Base-by-base conservation (phyloP, 2,797 vertebrate species). In the Spheniscus humboldti region DNA sequence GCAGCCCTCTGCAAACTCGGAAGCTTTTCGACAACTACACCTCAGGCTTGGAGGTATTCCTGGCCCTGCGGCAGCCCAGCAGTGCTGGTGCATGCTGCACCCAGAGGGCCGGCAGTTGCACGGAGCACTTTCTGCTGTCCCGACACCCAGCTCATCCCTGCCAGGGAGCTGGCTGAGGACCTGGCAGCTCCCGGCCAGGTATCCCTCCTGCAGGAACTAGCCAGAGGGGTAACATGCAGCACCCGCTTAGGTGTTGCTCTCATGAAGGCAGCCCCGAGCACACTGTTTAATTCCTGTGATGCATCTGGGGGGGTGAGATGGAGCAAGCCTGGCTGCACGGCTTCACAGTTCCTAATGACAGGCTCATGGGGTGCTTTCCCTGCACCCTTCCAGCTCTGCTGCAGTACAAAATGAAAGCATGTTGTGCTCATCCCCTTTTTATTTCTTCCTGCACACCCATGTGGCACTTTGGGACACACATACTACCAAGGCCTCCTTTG, bases 271-370 rank as follows among this genome's bases (percentile, higher is more conserved):
- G 35, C 35, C 52, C 53, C 45, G 63, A 31, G 20, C 25, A 30
- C 0, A 0, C 48, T 9, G 8, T 31, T 35, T 28, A 31, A 41
- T 59, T 80, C 56, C 33, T 10, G 11, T 11, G 9, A 16, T 1
- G 2, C 47, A 37, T 7, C 23, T 27, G 28, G 20, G 5, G 30
- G 15, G 15, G 0, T 0, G 2, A 77, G 55, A 28, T 0, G 0
- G 15, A 63, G 33, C 0, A 2, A 82, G 62, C 39, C 27, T 57
- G 55, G 55, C 55, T 57, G 55, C n/a, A 35, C 25, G n/a, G 23
- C 57, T 59, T 35, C n/a, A 35, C 56, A n/a, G 56, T 59, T 59
- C 57, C 57, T 35, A 35, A 35, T 8, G 57, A 25, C 57, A 24
- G 33, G 56, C 33, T 59, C 56, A 35, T 59, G 14, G 57, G 57